phyloP scores from a whole-genome alignment of 2,888 invertebrate genomes.

The Oligia fasciuncula region DNA sequence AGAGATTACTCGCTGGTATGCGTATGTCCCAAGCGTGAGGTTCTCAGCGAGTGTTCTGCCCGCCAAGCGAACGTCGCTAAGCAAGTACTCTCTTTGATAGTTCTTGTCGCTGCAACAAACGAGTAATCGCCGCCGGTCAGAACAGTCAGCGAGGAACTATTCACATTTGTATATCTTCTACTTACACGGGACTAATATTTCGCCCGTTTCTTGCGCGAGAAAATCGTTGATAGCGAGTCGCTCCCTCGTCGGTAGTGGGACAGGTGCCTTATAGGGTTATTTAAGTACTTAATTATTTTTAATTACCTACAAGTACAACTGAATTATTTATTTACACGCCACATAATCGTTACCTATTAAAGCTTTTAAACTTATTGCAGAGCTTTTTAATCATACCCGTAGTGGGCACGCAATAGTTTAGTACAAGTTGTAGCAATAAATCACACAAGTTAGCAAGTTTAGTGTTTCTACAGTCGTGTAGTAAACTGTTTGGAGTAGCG shows the following conservation, averaged over 20 bases:
- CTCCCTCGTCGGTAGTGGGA: not conserved
- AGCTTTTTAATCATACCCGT: conserved; percentile 46
- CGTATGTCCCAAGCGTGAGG: not conserved
- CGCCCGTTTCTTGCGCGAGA: not conserved
- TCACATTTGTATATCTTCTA: not conserved
- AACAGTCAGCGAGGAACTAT: not conserved
- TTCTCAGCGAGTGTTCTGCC: not conserved
- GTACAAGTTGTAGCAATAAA: conserved; percentile 35
- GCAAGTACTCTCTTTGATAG: not conserved
- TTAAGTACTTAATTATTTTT: conserved; percentile 5
- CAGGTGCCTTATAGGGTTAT: not conserved
- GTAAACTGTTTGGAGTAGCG: conserved; percentile 6
- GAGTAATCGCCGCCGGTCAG: too few relatives aligned
- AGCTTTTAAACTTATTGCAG: conserved; percentile 71
- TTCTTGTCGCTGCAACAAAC: not conserved
- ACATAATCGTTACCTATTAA: conserved; percentile 25
- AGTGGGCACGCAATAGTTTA: conserved; percentile 44
- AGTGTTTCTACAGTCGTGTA: conserved; percentile 22
- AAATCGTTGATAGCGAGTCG: too few relatives aligned
- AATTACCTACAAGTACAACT: conserved; percentile 17
- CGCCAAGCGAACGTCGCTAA: not conserved
- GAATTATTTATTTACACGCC: conserved; percentile 42
- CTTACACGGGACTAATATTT: not conserved
- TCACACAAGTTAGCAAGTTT: conserved; percentile 28
- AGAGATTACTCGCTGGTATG: not conserved